These are phyloP conservation scores for Plebejus melissa DNA, from an alignment of 2,888 invertebrate genomes.

Conservation along the genomic window DNA sequence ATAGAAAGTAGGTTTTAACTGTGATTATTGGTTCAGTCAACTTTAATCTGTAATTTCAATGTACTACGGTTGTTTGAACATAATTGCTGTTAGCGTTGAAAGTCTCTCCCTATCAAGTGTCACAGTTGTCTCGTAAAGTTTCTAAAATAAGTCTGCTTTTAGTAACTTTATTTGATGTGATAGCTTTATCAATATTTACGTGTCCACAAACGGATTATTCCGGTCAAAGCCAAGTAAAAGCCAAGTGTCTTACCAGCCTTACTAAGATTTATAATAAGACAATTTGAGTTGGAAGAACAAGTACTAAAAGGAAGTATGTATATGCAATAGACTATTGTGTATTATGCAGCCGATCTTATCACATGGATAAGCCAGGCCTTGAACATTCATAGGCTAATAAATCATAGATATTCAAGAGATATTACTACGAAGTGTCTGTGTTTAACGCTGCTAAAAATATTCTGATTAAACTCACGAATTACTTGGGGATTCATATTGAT, in stretches of 20 bases:
- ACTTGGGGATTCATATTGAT: background rate
- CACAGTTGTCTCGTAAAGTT: conserved; percentile 15
- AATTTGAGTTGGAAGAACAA: background rate
- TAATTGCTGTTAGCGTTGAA: background rate
- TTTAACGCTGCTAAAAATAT: background rate
- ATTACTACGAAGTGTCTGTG: background rate
- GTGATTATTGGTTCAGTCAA: background rate
- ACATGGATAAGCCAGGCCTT: background rate
- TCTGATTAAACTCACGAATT: conserved; percentile 1
- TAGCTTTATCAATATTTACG: background rate
- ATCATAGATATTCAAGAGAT: background rate
- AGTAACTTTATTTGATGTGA: conserved; percentile 3
- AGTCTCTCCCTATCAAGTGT: conserved; percentile 16
- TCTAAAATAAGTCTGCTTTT: conserved; percentile 23
- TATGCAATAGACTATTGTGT: background rate
- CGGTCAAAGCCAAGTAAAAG: background rate
- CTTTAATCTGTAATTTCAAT: conserved; percentile 16
- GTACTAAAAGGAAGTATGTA: background rate
- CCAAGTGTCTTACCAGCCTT: background rate
- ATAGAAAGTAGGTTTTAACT: conserved; percentile 5
- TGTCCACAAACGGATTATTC: background rate
- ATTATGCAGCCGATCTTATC: background rate
- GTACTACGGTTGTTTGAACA: conserved; percentile 11
- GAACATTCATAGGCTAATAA: background rate
- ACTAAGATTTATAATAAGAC: background rate